Percentiles rank a stretch among this genome's conserved stretches.
These are phyloP conservation scores for Antennarius striatus DNA, from an alignment of 2,113 vertebrate genomes.

Conservation along the genomic window DNA sequence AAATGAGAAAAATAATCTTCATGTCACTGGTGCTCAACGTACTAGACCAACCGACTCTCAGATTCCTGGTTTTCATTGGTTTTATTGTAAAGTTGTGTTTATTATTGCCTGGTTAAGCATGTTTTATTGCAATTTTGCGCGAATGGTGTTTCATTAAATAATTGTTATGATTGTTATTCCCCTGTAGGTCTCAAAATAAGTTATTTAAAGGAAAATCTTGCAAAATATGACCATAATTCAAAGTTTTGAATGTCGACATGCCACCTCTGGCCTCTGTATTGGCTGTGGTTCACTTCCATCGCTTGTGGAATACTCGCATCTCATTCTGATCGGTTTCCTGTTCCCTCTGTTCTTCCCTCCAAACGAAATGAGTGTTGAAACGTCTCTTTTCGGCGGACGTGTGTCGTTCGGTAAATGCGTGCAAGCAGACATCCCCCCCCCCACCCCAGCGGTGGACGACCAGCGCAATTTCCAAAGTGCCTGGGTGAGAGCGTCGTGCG, in stretches of 20 bases:
- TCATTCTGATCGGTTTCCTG: constrained; percentile 8
- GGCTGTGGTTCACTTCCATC: background rate
- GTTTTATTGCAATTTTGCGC: too few relatives aligned
- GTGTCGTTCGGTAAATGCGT: constrained; percentile 13
- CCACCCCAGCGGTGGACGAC: constrained; percentile 37
- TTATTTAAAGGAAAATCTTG: too few relatives aligned
- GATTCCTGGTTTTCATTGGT: too few relatives aligned
- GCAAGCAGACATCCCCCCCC: constrained; percentile 25
- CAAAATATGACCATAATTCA: too few relatives aligned
- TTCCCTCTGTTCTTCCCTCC: background rate
- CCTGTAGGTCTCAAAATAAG: too few relatives aligned
- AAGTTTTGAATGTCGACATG: constrained; percentile 6
- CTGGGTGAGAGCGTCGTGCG: constrained; percentile 44
- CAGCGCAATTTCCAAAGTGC: constrained; percentile 47
- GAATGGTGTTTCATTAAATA: too few relatives aligned
- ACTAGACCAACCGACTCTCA: too few relatives aligned
- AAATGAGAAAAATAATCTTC: constrained; percentile 9
- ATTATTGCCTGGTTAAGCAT: too few relatives aligned
- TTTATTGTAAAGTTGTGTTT: too few relatives aligned
- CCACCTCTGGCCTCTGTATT: constrained; percentile 1
- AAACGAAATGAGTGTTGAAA: background rate
- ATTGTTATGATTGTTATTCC: too few relatives aligned
- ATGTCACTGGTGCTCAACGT: background rate
- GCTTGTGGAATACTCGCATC: background rate
- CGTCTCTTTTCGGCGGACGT: constrained; percentile 11